Evolutionary conservation across 2,797 vertebrate genomes (phyloP).

Genomic region (Toxotes lorentzi): DNA sequence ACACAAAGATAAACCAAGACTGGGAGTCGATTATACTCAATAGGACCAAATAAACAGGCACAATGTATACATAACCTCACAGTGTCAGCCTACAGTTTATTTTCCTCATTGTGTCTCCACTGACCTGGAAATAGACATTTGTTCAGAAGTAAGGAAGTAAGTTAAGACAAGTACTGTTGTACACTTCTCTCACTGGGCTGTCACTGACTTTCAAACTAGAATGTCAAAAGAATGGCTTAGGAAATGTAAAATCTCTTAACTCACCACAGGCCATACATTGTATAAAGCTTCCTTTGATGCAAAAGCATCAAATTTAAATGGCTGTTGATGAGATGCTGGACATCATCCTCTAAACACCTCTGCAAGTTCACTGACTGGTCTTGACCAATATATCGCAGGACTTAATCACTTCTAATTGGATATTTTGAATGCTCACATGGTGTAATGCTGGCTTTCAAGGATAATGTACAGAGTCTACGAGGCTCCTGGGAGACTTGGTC

Average conservation of each 20-base stretch:
- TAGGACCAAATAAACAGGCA: background rate
- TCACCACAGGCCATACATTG: background rate
- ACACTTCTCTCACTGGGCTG: background rate
- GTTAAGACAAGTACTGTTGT: background rate
- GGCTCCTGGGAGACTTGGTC: slow-evolving; percentile 16
- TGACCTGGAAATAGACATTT: background rate
- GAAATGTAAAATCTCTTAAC: background rate
- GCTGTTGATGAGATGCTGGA: background rate
- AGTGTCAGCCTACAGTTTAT: background rate
- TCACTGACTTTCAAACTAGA: background rate
- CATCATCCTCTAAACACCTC: background rate
- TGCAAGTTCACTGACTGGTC: background rate
- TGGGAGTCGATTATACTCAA: background rate
- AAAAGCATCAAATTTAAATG: background rate
- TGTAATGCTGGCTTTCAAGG: background rate
- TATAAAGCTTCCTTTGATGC: background rate
- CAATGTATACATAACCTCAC: background rate
- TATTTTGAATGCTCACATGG: background rate
- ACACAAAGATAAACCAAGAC: background rate
- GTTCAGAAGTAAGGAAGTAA: background rate
- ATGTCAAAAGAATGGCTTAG: too few relatives aligned
- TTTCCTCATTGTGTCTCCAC: background rate
- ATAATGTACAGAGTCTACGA: slow-evolving; percentile 1
- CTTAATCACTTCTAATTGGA: background rate
- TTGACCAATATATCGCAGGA: background rate